Evolutionary conservation across 2,888 invertebrate species (phyloP).

Genomic region (Epistrophe grossulariae): DNA sequence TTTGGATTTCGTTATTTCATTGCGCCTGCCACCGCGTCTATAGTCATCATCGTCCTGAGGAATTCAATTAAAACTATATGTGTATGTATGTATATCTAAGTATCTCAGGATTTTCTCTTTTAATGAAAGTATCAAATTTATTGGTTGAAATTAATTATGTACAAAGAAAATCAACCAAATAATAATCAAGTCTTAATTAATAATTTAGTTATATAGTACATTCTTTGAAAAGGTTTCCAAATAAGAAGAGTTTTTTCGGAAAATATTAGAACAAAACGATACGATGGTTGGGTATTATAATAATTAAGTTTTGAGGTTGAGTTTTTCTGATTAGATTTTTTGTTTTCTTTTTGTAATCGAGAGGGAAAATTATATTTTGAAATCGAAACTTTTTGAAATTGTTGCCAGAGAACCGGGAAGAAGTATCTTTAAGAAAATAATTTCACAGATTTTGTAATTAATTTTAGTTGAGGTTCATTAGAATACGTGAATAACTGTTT

Average conservation of each 20-base stretch:
- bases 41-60: conserved; percentile 5
- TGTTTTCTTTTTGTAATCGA: neutral
- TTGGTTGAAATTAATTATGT: conserved; percentile 54
- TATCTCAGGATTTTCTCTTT: conserved; percentile 29
- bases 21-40: neutral
- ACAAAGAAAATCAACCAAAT: conserved; percentile 4
- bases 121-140: conserved; percentile 72
- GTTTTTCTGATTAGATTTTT: neutral
- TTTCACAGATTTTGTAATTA: neutral
- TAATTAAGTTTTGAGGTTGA: neutral
- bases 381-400: neutral
- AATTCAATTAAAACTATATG: conserved; percentile 62
- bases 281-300: neutral
- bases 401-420: neutral
- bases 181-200: conserved; percentile 24
- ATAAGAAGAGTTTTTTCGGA: neutral
- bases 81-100: neutral
- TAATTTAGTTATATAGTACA: neutral
- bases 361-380: neutral
- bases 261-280: neutral
- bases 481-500: neutral
- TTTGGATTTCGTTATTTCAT: conserved; percentile 12
- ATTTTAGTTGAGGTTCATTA: neutral
- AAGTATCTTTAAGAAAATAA: neutral
- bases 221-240: neutral